phyloP scores from a whole-genome alignment of 2,888 invertebrate species.

The Hydriomena furcata region DNA sequence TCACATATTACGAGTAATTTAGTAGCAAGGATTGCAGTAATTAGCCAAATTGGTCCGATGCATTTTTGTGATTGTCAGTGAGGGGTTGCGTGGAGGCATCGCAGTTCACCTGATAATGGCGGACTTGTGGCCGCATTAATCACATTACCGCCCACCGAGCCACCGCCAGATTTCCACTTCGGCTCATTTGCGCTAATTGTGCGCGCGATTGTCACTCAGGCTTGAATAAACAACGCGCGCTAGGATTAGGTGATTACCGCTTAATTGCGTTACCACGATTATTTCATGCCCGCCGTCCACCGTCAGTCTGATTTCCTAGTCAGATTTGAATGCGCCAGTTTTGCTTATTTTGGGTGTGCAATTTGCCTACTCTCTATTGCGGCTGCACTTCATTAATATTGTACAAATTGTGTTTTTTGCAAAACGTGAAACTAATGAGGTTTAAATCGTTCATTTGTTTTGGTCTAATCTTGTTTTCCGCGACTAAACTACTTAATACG shows the following conservation, averaged over 20 bases:
- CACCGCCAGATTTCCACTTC: conserved; percentile 81
- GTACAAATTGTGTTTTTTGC: conserved; percentile 26
- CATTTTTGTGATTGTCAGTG: conserved; percentile 24
- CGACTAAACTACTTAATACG: too few relatives aligned
- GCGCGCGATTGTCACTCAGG: conserved; percentile 83
- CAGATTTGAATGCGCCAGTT: conserved; percentile 70
- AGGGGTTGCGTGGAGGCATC: conserved; percentile 29
- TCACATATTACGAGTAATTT: conserved; percentile 1
- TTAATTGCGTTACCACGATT: conserved; percentile 81
- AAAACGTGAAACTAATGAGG: conserved; percentile 7
- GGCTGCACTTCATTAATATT: conserved; percentile 36
- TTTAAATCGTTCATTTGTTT: conserved; percentile 13
- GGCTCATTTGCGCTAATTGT: conserved; percentile 83
- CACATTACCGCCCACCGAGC: conserved; percentile 62
- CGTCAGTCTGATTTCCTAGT: conserved; percentile 77
- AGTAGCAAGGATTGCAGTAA: conserved; percentile 12
- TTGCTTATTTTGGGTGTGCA: conserved; percentile 49
- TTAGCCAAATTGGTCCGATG: conserved; percentile 19
- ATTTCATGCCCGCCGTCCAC: conserved; percentile 74
- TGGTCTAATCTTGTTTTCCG: background rate
- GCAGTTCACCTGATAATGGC: conserved; percentile 60
- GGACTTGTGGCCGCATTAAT: conserved; percentile 73
- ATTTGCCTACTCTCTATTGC: conserved; percentile 37
- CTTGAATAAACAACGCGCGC: conserved; percentile 81
- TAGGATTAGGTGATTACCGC: conserved; percentile 83